A percentile compares a stretch with the other conserved stretches of the same genome.
These are phyloP conservation scores for Caenorhabditis afra DNA, from an alignment of 2,888 invertebrate genomes.

Conservation along the genomic window DNA sequence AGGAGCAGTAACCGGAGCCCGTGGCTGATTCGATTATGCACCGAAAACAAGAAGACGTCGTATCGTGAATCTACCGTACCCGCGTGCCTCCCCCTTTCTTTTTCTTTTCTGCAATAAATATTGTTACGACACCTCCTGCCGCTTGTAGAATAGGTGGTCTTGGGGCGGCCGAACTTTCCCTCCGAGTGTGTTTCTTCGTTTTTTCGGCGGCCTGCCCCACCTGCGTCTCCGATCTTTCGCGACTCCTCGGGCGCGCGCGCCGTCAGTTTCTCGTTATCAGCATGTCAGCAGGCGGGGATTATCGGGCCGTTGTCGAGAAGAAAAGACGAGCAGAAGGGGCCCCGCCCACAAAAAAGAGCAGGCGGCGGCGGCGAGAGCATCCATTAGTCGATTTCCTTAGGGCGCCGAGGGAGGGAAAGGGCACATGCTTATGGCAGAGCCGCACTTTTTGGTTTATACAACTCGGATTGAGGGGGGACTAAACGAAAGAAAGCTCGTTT, in stretches of 20 bases:
- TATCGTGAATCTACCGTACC: neutral
- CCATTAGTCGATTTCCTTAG: conserved; percentile 37
- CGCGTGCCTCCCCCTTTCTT: too few relatives aligned
- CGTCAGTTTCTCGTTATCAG: conserved; percentile 48
- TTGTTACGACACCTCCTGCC: conserved; percentile 8
- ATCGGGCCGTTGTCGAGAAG: conserved; percentile 26
- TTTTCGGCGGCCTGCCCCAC: neutral
- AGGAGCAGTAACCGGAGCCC: too few relatives aligned
- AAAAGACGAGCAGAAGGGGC: conserved; percentile 7
- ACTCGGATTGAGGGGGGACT: neutral
- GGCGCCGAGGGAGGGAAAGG: conserved; percentile 16
- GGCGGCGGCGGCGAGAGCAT: conserved; percentile 12
- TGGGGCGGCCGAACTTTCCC: conserved; percentile 17
- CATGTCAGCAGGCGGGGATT: conserved; percentile 44
- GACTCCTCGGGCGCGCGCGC: neutral
- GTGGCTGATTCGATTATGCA: too few relatives aligned
- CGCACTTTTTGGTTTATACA: conserved; percentile 30
- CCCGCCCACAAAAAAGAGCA: conserved; percentile 19
- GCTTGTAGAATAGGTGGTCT: conserved; percentile 19
- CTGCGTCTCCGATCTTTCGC: conserved; percentile 10
- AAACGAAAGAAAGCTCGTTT: neutral
- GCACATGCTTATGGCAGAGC: conserved; percentile 32
- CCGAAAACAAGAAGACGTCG: too few relatives aligned
- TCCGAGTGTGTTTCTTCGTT: conserved; percentile 7
- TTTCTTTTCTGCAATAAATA: conserved; percentile 11